Base-by-base conservation (phyloP, 2,888 invertebrate species). In the Seladonia tumulorum region DNA sequence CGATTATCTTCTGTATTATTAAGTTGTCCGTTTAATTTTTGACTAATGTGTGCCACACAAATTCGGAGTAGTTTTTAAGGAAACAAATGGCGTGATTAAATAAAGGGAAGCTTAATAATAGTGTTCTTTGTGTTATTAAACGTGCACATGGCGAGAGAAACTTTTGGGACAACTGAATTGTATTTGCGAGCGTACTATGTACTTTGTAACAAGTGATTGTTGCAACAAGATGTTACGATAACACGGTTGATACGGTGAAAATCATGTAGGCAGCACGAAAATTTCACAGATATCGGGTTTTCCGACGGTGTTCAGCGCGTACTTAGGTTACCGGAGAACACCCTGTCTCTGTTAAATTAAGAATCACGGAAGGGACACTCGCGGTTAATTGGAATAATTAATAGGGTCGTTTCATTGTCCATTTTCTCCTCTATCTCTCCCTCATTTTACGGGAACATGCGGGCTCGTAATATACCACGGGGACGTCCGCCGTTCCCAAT, bases 361-460 rank as follows among this genome's bases (percentile, higher is more conserved):
- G 89, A 90, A 90, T 90, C 82, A 80, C 78, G 66, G 42, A 71
- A 79, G 83, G 81, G 84, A 88, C 86, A 84, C 74, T 86, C 76
- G 82, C 81, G 85, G 89, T 90, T 90, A 90, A 90, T 90, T 90
- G 88, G 89, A 89, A 90, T 90, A 90, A 90, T 92, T 92, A 90
- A 92, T 91, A 91, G 87, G 74, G 49, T 76, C 77, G 86, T 68
- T 85, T 86, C 92, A 87, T 91, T 89, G 91, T 92, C 77, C 90
- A 81, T 76, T 82, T 86, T 79, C 83, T 70, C 66, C 47, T 76
- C 63, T 63, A 78, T 74, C 79, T 81, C 81, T 79, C 73, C 70
- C 76, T 79, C 82, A 71, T 76, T 68, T 70, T 66, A 57, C 85
- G 78, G 79, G 82, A 86, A 88, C 83, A 78, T 70, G 80, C 77